These are phyloP conservation scores for Amphipoea lucens DNA, from an alignment of 2,888 invertebrate species.

Conservation along the genomic window DNA sequence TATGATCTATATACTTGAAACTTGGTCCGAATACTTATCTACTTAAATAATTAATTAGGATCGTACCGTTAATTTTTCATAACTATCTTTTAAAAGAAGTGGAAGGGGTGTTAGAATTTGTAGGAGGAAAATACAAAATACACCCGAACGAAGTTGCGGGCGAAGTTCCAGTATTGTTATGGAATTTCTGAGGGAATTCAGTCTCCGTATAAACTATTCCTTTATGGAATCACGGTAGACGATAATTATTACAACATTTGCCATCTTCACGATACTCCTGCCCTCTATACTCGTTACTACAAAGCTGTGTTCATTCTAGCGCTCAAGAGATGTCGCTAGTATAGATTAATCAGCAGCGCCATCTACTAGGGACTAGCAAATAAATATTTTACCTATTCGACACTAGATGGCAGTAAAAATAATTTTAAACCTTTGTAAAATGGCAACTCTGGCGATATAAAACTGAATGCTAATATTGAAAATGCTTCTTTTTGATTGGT, in stretches of 20 bases:
- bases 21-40: not conserved
- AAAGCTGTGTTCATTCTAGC: not conserved
- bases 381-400: constrained; percentile 56
- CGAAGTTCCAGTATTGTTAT: not conserved
- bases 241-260: not conserved
- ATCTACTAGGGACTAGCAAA: constrained; percentile 46
- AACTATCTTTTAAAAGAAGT: too few species aligned
- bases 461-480: constrained; percentile 74
- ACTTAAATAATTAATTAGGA: not conserved
- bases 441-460: constrained; percentile 84
- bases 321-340: constrained; percentile 23
- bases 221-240: not conserved
- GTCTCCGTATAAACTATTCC: not conserved
- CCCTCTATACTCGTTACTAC: constrained; percentile 58
- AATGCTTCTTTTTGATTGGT: constrained; percentile 87
- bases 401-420: constrained; percentile 67
- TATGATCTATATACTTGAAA: not conserved
- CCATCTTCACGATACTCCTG: constrained; percentile 14
- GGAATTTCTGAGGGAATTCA: not conserved
- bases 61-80: not conserved
- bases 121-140: not conserved
- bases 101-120: not conserved
- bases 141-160: not conserved
- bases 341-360: not conserved
- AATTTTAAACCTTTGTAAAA: constrained; percentile 49